Evolutionary conservation across 1,140 invertebrate genomes (phyloP).

Genomic region (Caenorhabditis briggsae): DNA sequence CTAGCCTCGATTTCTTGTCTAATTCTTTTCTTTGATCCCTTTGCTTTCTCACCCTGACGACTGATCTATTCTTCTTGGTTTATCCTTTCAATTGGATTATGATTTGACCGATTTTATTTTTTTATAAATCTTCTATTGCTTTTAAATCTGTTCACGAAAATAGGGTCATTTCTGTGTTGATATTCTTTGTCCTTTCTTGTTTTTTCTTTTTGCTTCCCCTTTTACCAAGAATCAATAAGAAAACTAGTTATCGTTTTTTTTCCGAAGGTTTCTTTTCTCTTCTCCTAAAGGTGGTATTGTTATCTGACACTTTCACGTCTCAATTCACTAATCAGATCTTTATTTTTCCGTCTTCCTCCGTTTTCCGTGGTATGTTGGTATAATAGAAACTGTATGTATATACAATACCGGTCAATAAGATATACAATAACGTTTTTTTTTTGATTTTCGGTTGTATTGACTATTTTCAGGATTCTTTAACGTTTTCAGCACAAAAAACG

Average conservation of each 20-base stretch:
- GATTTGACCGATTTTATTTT: not conserved
- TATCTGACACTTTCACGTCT: slow-evolving; percentile 40
- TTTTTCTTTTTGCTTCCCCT: not conserved
- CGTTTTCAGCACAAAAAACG: too few relatives aligned
- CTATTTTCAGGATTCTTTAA: too few relatives aligned
- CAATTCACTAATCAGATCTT: slow-evolving; percentile 46
- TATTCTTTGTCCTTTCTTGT: not conserved
- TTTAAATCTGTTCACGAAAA: not conserved
- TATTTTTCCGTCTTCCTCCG: not conserved
- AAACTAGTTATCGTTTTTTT: slow-evolving; percentile 18
- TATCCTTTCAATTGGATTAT: slow-evolving; percentile 17
- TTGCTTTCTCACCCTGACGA: not conserved
- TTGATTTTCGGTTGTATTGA: too few relatives aligned
- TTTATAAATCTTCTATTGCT: not conserved
- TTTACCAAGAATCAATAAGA: slow-evolving; percentile 11
- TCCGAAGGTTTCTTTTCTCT: too few relatives aligned
- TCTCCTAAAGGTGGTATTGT: not conserved
- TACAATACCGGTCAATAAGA: not conserved
- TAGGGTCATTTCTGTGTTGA: not conserved
- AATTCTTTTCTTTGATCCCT: not conserved
- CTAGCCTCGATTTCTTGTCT: not conserved
- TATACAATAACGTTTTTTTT: too few relatives aligned
- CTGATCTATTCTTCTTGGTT: not conserved
- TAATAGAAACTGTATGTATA: not conserved
- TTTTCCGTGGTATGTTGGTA: not conserved